Percentiles rank a stretch among this genome's conserved stretches.
Conservation (phyloP, 92 coral and sea anemone genomes). For the Galaxea fascicularis region DNA sequence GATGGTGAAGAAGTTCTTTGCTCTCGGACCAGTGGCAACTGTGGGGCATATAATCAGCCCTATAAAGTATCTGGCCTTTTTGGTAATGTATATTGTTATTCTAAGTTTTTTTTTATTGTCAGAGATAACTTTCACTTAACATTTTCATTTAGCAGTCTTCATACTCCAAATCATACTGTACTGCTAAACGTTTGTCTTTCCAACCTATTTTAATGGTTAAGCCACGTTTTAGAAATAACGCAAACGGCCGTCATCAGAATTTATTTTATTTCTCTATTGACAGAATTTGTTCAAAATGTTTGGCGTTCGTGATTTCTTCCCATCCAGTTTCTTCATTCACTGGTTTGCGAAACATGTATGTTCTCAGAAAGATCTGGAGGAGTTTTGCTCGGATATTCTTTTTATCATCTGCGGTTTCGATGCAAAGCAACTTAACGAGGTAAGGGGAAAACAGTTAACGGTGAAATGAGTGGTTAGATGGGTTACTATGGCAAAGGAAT, state of each 20-base stretch:
- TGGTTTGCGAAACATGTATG: conserved; percentile 84
- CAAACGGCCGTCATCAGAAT: too few species aligned
- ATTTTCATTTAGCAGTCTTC: too few species aligned
- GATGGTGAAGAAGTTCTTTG: conserved; percentile 80
- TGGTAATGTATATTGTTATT: conserved; percentile 52
- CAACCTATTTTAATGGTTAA: neutral
- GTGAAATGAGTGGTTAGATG: neutral
- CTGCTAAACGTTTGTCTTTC: too few species aligned
- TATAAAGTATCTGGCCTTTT: conserved; percentile 52
- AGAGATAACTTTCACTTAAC: too few species aligned
- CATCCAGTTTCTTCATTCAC: conserved; percentile 64
- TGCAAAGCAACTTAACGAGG: conserved; percentile 83
- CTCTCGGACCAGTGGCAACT: conserved; percentile 86
- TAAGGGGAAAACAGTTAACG: conserved; percentile 11
- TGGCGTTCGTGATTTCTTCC: conserved; percentile 87
- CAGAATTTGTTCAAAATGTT: conserved; percentile 70
- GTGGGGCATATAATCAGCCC: conserved; percentile 79
- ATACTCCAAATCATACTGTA: too few species aligned
- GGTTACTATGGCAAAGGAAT: too few species aligned
- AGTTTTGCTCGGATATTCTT: conserved; percentile 66
- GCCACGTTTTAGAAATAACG: neutral
- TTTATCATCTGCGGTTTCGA: conserved; percentile 86
- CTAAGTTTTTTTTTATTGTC: too few species aligned
- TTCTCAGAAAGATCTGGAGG: conserved; percentile 37
- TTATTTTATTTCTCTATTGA: neutral